Evolutionary conservation across 2,113 vertebrate genomes (phyloP).

Genomic region (Alaudala cheleensis): DNA sequence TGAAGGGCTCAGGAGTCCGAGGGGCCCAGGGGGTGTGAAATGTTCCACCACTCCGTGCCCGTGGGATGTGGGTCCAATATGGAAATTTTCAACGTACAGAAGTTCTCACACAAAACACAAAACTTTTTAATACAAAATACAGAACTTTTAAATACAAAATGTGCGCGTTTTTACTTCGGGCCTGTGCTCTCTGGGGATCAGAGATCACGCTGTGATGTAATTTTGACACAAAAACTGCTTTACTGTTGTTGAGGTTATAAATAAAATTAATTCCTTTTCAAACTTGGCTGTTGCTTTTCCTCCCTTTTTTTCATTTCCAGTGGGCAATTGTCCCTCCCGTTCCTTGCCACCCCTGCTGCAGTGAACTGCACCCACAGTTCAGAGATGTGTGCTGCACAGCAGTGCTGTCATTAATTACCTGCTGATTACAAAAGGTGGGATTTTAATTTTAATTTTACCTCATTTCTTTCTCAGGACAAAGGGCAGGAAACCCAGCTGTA

Average conservation of each 20-base stretch:
- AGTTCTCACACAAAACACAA: neutral
- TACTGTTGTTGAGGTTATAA: no score
- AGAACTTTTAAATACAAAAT: rapidly evolving
- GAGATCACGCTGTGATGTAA: neutral
- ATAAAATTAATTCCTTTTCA: neutral
- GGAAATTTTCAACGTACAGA: rapidly evolving
- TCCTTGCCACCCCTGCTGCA: neutral
- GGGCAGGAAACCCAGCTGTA: neutral
- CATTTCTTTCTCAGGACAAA: neutral
- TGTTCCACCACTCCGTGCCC: neutral
- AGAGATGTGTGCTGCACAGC: neutral
- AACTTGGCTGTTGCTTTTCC: rapidly evolving
- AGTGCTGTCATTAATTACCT: neutral
- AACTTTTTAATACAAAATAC: rapidly evolving
- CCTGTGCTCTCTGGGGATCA: neutral
- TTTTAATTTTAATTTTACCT: neutral
- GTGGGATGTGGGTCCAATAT: neutral
- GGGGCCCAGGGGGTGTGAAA: neutral
- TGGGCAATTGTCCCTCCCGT: neutral
- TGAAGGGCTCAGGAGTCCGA: no score
- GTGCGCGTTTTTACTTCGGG: no score
- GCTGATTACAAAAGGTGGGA: neutral
- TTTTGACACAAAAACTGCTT: no score
- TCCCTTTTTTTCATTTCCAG: neutral
- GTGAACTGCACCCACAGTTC: neutral